phyloP scores from a whole-genome alignment of 2,797 vertebrate species.

The Gobio occitaniae region DNA sequence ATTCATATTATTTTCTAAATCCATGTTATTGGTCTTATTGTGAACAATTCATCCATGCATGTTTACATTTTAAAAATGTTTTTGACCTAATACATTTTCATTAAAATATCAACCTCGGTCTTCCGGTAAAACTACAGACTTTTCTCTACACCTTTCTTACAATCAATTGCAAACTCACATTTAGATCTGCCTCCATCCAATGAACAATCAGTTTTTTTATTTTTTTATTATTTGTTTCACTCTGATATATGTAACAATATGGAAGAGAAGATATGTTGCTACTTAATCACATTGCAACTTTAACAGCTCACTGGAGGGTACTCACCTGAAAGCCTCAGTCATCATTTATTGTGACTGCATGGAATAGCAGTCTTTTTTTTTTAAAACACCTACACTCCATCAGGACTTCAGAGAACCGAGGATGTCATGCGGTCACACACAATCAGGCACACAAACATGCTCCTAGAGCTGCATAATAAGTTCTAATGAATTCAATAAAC shows the following conservation, averaged over 20 bases:
- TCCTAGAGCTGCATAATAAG: slow-evolving; percentile 26
- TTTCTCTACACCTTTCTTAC: neutral
- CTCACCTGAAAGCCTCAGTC: neutral
- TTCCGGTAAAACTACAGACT: neutral
- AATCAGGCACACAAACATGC: slow-evolving; percentile 12
- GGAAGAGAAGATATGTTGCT: neutral
- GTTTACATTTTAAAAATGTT: neutral
- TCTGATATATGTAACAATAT: neutral
- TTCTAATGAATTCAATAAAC: slow-evolving; percentile 54
- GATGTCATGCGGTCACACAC: slow-evolving; percentile 27
- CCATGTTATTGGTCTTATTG: too few relatives aligned
- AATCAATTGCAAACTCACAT: neutral
- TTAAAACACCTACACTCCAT: slow-evolving; percentile 27
- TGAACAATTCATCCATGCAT: neutral
- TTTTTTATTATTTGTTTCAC: neutral
- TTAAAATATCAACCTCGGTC: neutral
- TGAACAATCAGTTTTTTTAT: neutral
- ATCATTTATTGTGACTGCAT: neutral
- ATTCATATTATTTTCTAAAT: too few relatives aligned
- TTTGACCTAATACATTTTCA: neutral
- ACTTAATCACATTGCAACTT: neutral
- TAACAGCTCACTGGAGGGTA: too few relatives aligned
- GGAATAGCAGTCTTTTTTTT: neutral
- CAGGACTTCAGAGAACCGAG: slow-evolving; percentile 35
- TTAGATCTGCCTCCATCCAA: neutral